phyloP scores from a whole-genome alignment of 2,888 invertebrate genomes.

The Emmelina monodactyla region DNA sequence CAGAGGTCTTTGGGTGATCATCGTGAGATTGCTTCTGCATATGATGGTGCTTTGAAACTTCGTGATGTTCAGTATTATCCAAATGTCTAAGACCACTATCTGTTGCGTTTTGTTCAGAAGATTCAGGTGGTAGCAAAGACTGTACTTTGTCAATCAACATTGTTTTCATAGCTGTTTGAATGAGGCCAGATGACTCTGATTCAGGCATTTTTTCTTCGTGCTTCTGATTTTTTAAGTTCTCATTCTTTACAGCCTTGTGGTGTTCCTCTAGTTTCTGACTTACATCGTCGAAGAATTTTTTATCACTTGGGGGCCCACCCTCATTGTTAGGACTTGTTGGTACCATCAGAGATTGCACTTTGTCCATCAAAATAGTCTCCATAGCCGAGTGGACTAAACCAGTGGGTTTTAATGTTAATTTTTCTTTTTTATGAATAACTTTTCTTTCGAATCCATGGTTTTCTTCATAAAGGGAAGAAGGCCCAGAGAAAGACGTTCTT shows the following conservation, averaged over 20 bases:
- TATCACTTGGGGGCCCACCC: constrained; percentile 22
- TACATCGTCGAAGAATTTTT: constrained; percentile 48
- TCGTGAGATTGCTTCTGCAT: not conserved
- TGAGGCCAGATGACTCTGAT: constrained; percentile 22
- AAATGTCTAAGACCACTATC: too few relatives aligned
- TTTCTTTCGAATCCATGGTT: constrained; percentile 27
- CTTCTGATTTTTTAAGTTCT: constrained; percentile 11
- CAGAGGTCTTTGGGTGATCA: not conserved
- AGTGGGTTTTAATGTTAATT: constrained; percentile 32
- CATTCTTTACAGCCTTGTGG: constrained; percentile 22
- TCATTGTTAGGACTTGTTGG: constrained; percentile 40
- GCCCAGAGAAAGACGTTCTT: constrained; percentile 41
- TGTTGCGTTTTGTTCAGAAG: too few relatives aligned
- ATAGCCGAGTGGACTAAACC: constrained; percentile 61
- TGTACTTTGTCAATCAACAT: constrained; percentile 57
- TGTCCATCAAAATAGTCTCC: constrained; percentile 65
- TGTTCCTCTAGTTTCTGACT: constrained; percentile 43
- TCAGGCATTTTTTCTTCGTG: constrained; percentile 6
- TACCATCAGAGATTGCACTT: constrained; percentile 48
- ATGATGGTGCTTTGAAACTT: not conserved
- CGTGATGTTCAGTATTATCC: not conserved
- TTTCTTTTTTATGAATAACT: constrained; percentile 25
- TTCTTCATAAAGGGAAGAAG: constrained; percentile 27
- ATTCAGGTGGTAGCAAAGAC: constrained; percentile 22
- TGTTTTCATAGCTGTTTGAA: constrained; percentile 55